Evolutionary conservation across 2,888 invertebrate genomes (phyloP).

Genomic region (Parthenolecanium corni): DNA sequence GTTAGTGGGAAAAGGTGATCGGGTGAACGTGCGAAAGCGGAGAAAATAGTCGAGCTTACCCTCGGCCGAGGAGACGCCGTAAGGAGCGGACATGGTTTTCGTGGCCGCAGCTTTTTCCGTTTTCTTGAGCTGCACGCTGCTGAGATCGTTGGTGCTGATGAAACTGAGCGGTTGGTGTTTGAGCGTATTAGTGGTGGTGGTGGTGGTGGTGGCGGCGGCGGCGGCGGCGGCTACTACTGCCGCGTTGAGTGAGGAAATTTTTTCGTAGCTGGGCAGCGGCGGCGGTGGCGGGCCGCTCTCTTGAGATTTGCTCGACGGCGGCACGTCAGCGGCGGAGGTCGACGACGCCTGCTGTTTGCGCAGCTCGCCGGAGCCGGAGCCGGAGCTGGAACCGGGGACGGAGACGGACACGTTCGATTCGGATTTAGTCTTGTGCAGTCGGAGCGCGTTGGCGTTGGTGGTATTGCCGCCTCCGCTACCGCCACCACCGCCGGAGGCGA

Average conservation of each 20-base stretch:
- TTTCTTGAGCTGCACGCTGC: slow-evolving; percentile 67
- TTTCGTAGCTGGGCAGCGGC: slow-evolving; percentile 40
- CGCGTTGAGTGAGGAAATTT: slow-evolving; percentile 38
- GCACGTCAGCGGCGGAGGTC: slow-evolving; percentile 41
- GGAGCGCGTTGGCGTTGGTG: slow-evolving; percentile 12
- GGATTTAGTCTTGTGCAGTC: slow-evolving; percentile 15
- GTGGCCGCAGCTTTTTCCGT: slow-evolving; percentile 63
- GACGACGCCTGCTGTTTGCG: slow-evolving; percentile 3
- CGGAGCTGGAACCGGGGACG: too few species aligned
- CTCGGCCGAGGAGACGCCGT: slow-evolving; percentile 34
- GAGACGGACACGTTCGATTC: slow-evolving; percentile 14
- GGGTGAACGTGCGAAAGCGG: too few species aligned
- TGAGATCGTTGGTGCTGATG: slow-evolving; percentile 76
- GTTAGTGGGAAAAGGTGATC: too few species aligned
- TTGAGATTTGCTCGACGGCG: slow-evolving; percentile 40
- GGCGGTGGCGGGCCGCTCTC: slow-evolving; percentile 40
- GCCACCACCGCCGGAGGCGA: slow-evolving; percentile 49
- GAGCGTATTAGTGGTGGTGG: slow-evolving; percentile 38
- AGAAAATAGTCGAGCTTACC: too few species aligned
- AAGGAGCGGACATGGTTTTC: slow-evolving; percentile 74
- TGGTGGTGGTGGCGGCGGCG: slow-evolving; percentile 36
- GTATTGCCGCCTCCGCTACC: too few species aligned
- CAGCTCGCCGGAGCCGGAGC: too few species aligned
- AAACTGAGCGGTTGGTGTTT: slow-evolving; percentile 68
- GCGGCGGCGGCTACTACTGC: slow-evolving; percentile 37